phyloP scores from a whole-genome alignment of 2,113 vertebrate genomes.

The Corythaeola cristata region DNA sequence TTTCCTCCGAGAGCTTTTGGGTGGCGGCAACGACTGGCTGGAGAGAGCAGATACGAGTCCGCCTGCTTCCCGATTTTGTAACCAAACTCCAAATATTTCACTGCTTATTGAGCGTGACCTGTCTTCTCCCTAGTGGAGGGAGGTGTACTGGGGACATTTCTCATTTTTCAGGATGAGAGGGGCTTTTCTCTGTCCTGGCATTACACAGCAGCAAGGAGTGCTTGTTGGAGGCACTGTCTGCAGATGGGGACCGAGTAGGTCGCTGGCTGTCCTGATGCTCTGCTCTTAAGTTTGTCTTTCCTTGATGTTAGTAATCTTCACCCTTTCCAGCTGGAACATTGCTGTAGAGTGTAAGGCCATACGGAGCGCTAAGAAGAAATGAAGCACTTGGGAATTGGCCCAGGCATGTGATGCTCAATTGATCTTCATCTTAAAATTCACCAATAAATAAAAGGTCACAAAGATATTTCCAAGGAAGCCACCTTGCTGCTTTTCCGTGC shows the following conservation, averaged over 20 bases:
- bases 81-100: not conserved
- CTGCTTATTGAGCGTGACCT: not conserved
- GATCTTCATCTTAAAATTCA: not conserved
- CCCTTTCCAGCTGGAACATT: not conserved
- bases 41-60: not conserved
- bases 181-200: not conserved
- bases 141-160: not conserved
- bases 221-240: not conserved
- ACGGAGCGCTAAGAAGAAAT: not conserved
- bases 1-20: not conserved
- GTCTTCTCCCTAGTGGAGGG: not conserved
- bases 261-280: not conserved
- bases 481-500: not conserved
- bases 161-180: not conserved
- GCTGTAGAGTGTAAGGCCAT: not conserved
- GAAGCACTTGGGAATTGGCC: not conserved
- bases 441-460: not conserved
- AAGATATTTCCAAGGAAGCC: not conserved
- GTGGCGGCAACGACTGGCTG: not conserved
- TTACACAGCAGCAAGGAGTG: not conserved
- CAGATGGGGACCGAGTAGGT: not conserved
- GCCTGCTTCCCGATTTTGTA: not conserved
- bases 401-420: not conserved
- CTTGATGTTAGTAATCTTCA: not conserved
- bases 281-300: not conserved